Evolutionary conservation across 2,888 invertebrate species (phyloP).

Genomic region (Boloria selene): DNA sequence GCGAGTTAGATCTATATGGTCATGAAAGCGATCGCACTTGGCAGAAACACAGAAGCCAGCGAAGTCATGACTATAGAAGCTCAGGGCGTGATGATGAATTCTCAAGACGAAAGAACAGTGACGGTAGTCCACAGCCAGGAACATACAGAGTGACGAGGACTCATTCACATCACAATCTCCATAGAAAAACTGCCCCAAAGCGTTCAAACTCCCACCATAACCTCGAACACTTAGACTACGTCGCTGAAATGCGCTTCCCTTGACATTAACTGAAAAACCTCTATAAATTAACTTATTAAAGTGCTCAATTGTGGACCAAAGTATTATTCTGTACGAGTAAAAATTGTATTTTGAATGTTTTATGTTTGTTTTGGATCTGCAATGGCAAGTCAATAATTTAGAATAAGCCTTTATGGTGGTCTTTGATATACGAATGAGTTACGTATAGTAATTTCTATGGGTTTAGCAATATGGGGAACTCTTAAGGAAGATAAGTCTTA

Average conservation of each 20-base stretch:
- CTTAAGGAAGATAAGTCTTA: constrained; percentile 2
- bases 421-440: constrained; percentile 15
- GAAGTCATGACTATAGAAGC: constrained; percentile 66
- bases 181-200: constrained; percentile 76
- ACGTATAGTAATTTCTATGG: background rate
- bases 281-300: constrained; percentile 45
- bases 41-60: constrained; percentile 74
- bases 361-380: constrained; percentile 36
- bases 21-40: constrained; percentile 82
- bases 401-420: constrained; percentile 12
- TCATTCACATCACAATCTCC: constrained; percentile 85
- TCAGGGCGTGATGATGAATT: constrained; percentile 63
- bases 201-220: constrained; percentile 85
- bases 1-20: constrained; percentile 86
- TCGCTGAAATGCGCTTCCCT: constrained; percentile 85
- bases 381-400: constrained; percentile 34
- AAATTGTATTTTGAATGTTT: constrained; percentile 31
- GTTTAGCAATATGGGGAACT: constrained; percentile 10
- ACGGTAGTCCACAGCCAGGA: constrained; percentile 71
- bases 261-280: constrained; percentile 65
- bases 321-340: constrained; percentile 57
- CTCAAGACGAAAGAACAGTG: constrained; percentile 66
- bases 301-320: constrained; percentile 82
- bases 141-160: constrained; percentile 78
- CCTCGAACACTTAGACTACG: constrained; percentile 84